phyloP scores from a whole-genome alignment of 2,113 vertebrate species.

The Paralichthys olivaceus region DNA sequence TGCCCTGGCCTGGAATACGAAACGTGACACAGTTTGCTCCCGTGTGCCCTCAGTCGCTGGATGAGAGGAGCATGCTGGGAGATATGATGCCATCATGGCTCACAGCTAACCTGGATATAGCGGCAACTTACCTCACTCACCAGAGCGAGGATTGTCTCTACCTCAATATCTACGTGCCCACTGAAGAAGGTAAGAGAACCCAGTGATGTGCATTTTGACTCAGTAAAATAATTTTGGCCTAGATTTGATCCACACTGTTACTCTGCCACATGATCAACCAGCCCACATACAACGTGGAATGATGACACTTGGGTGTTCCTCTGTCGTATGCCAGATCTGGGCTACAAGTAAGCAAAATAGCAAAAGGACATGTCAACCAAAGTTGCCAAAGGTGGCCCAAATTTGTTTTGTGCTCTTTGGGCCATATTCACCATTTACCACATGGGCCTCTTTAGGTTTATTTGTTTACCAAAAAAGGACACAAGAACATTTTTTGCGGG shows the following conservation, averaged over 20 bases:
- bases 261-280: too few species aligned
- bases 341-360: too few species aligned
- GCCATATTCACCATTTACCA: not conserved
- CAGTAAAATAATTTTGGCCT: too few species aligned
- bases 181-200: conserved; percentile 90
- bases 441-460: not conserved
- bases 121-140: conserved; percentile 92
- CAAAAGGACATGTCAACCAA: too few species aligned
- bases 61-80: conserved; percentile 90
- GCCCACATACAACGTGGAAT: too few species aligned
- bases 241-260: too few species aligned
- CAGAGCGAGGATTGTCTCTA: conserved; percentile 97
- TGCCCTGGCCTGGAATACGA: conserved; percentile 91
- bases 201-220: not conserved
- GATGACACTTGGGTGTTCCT: too few species aligned
- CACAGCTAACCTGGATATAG: conserved; percentile 94
- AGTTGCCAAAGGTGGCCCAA: too few species aligned
- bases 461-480: too few species aligned
- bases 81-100: conserved; percentile 97
- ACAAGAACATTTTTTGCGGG: too few species aligned
- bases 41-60: conserved; percentile 93
- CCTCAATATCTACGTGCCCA: conserved; percentile 96
- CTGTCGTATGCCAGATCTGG: too few species aligned
- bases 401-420: too few species aligned
- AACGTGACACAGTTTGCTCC: conserved; percentile 94